Evolutionary conservation across 2,797 vertebrate genomes (phyloP).

Genomic region (Hyperoplus lanceolatus): DNA sequence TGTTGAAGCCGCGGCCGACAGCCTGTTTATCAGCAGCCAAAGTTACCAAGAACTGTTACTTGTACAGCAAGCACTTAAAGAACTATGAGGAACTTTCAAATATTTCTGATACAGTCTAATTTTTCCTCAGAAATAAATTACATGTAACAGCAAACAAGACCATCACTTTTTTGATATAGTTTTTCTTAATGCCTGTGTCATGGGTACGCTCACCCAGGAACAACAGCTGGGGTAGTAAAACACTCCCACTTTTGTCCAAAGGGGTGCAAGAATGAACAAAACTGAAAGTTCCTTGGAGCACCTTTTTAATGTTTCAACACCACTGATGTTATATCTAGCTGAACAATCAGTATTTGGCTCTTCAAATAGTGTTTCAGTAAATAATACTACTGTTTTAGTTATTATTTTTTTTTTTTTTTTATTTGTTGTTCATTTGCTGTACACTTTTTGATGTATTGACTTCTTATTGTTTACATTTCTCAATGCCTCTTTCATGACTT

Average conservation of each 20-base stretch:
- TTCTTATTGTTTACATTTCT: conserved; percentile 11
- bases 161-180: no score
- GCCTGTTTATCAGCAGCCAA: background rate
- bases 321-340: background rate
- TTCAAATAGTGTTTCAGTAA: background rate
- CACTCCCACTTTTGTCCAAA: no score
- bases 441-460: background rate
- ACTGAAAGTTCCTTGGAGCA: no score
- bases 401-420: background rate
- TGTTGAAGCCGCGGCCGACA: background rate
- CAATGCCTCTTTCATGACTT: background rate
- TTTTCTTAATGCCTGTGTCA: no score
- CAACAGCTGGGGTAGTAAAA: no score
- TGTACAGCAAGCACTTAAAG: background rate
- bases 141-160: no score
- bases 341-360: background rate
- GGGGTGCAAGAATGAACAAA: no score
- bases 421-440: background rate
- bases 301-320: background rate
- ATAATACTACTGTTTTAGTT: background rate
- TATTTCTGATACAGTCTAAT: no score
- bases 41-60: background rate
- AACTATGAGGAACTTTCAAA: no score
- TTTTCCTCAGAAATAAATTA: no score
- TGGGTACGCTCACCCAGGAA: no score